These are phyloP conservation scores for Cryptoprocta ferox DNA, from an alignment of 2,797 vertebrate genomes.

Conservation along the genomic window DNA sequence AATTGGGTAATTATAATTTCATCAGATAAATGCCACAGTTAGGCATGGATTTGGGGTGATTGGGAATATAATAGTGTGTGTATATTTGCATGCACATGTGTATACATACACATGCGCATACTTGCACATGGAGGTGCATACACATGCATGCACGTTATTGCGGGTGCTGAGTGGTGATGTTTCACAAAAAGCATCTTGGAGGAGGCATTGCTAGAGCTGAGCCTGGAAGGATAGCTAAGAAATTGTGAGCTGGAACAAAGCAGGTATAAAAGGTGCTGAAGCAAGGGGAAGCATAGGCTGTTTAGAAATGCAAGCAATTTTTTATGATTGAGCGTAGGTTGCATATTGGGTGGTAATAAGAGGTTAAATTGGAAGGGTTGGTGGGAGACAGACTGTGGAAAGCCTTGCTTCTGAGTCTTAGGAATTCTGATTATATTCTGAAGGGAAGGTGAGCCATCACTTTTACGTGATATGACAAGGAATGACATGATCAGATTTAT, in stretches of 20 bases:
- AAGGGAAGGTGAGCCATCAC: not conserved
- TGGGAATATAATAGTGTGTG: not conserved
- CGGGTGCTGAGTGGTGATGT: not conserved
- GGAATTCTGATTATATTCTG: not conserved
- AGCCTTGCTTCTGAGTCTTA: not conserved
- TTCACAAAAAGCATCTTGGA: not conserved
- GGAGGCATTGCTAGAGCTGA: not conserved
- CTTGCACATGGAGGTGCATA: not conserved
- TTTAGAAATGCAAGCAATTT: not conserved
- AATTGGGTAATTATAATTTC: not conserved
- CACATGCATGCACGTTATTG: not conserved
- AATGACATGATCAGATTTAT: slow-evolving; percentile 31
- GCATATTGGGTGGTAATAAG: not conserved
- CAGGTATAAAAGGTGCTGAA: not conserved
- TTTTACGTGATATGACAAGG: not conserved
- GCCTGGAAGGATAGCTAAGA: not conserved
- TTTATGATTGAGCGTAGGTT: not conserved
- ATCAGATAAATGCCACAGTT: not conserved
- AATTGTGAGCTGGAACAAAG: not conserved
- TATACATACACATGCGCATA: no score
- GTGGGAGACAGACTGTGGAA: not conserved
- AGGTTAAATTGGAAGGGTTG: not conserved
- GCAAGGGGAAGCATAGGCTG: not conserved
- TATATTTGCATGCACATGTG: not conserved
- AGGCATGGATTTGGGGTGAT: not conserved